Conservation (phyloP, 1,140 invertebrate genomes). For the Habropoda laboriosa region DNA sequence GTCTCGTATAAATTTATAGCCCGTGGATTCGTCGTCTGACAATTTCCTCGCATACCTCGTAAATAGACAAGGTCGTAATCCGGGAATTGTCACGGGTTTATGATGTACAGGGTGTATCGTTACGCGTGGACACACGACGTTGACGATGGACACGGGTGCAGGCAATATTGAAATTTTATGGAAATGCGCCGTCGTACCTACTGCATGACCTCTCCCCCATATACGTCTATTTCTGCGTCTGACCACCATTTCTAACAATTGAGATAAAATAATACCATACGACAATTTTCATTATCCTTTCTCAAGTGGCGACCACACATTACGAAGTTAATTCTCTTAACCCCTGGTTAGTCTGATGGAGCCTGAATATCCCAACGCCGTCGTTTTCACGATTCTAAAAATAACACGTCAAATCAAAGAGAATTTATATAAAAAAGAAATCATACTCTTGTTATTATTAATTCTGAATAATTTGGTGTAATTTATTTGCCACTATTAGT, state of each 20-base stretch:
- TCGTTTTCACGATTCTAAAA: too few relatives aligned
- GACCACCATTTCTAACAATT: neutral
- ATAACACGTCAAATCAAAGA: too few relatives aligned
- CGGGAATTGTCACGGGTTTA: constrained; percentile 29
- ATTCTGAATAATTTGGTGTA: too few relatives aligned
- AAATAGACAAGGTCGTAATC: constrained; percentile 7
- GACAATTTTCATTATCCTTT: neutral
- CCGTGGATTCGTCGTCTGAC: neutral
- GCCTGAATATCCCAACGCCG: too few relatives aligned
- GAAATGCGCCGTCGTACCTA: neutral
- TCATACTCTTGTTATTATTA: too few relatives aligned
- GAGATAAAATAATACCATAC: neutral
- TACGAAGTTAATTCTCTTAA: neutral
- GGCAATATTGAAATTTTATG: neutral
- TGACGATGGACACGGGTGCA: too few relatives aligned
- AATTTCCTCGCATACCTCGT: constrained; percentile 14
- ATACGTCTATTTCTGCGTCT: too few relatives aligned
- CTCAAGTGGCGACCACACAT: neutral
- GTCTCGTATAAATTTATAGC: neutral
- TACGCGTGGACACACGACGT: neutral
- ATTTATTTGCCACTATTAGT: too few relatives aligned
- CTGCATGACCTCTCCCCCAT: neutral
- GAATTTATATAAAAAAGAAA: too few relatives aligned
- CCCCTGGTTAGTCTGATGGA: too few relatives aligned
- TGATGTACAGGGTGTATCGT: constrained; percentile 23